phyloP scores from a whole-genome alignment of 2,888 invertebrate species.

The Lycaena phlaeas region DNA sequence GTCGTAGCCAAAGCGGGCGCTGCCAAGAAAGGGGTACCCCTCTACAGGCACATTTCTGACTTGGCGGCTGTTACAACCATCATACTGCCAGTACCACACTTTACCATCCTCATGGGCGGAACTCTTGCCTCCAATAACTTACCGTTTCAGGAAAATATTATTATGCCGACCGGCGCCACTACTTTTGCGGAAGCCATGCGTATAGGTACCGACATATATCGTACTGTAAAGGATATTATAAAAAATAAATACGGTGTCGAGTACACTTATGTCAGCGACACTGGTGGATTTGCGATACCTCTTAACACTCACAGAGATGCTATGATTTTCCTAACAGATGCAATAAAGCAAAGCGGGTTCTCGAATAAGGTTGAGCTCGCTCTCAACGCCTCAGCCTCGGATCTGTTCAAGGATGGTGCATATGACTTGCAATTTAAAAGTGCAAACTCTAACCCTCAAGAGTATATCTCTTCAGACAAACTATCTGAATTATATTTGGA shows the following conservation, averaged over 20 bases:
- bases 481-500: conserved; percentile 89
- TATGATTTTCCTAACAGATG: conserved; percentile 84
- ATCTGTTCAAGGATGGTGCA: conserved; percentile 87
- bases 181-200: conserved; percentile 97
- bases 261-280: conserved; percentile 94
- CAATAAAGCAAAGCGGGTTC: conserved; percentile 95
- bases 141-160: conserved; percentile 96
- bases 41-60: conserved; percentile 95
- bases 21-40: conserved; percentile 89
- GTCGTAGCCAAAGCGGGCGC: conserved; percentile 98
- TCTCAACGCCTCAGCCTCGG: conserved; percentile 97
- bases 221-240: conserved; percentile 92
- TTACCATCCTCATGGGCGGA: conserved; percentile 98
- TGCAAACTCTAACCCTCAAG: conserved; percentile 86
- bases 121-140: conserved; percentile 96
- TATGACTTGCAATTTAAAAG: conserved; percentile 99
- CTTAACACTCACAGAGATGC: conserved; percentile 95
- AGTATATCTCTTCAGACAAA: conserved; percentile 87
- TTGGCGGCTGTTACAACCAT: conserved; percentile 91
- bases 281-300: conserved; percentile 98
- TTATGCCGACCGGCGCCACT: conserved; percentile 91
- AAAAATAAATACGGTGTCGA: conserved; percentile 92
- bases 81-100: conserved; percentile 96
- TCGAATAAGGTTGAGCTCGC: conserved; percentile 92
- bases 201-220: conserved; percentile 96